A percentile compares a stretch with the other conserved stretches of the same genome.
Conservation (phyloP, 1,140 invertebrate species). For the Drosophila sp. region DNA sequence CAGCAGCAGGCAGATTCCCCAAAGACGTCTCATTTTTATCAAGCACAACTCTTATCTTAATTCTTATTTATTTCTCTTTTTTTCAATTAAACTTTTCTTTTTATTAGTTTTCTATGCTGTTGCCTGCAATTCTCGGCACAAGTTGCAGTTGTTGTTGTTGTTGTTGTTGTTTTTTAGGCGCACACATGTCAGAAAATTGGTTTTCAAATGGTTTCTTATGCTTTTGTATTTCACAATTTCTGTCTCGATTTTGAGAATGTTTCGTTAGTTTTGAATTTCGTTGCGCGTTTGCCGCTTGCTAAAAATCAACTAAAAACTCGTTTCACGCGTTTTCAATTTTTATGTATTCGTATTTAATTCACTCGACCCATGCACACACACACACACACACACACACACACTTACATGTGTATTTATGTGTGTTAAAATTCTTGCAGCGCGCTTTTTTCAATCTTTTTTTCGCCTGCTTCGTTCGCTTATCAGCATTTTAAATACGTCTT, state of each 20-base stretch:
- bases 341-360: conserved; percentile 66
- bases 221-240: conserved; percentile 36
- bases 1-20: conserved; percentile 46
- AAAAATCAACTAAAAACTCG: conserved; percentile 77
- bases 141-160: conserved; percentile 20
- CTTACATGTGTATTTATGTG: conserved; percentile 21
- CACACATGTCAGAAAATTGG: conserved; percentile 58
- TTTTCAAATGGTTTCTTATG: conserved; percentile 10
- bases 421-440: conserved; percentile 70
- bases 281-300: conserved; percentile 68
- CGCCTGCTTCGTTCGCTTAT: conserved; percentile 65
- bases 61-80: not conserved
- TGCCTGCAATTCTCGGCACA: conserved; percentile 1
- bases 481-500: conserved; percentile 77
- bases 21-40: conserved; percentile 37
- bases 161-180: conserved; percentile 38
- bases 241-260: conserved; percentile 32
- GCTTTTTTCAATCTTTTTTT: conserved; percentile 62
- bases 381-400: conserved; percentile 13
- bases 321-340: conserved; percentile 71
- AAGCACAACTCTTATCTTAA: not conserved
- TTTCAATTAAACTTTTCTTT: conserved; percentile 9
- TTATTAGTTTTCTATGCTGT: conserved; percentile 9
- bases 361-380: conserved; percentile 32
- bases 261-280: conserved; percentile 50